phyloP scores from a whole-genome alignment of 2,888 invertebrate species.

The Drosophila cognata region DNA sequence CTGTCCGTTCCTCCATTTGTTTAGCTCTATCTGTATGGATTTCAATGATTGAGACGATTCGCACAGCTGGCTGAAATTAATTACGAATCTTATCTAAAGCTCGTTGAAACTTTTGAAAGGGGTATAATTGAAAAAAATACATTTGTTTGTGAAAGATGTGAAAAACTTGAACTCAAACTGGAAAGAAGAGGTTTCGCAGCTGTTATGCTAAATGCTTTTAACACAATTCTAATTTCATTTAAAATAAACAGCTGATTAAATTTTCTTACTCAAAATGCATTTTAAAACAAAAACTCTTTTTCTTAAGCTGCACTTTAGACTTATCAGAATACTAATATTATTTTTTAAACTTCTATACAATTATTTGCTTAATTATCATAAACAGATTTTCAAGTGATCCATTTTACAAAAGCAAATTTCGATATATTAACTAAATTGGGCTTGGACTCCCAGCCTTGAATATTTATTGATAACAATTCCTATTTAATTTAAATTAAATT shows the following conservation, averaged over 20 bases:
- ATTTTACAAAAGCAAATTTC: too few relatives aligned
- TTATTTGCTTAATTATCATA: too few relatives aligned
- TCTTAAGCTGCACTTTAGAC: background rate
- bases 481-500: background rate
- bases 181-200: background rate
- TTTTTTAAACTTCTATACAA: too few relatives aligned
- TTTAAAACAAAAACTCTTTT: background rate
- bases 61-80: conserved; percentile 29
- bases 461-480: background rate
- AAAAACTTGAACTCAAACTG: background rate
- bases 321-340: too few relatives aligned
- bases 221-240: background rate
- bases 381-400: too few relatives aligned
- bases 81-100: conserved; percentile 16
- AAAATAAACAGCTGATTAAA: background rate
- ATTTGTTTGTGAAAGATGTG: conserved; percentile 4
- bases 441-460: too few relatives aligned
- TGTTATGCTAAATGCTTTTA: background rate
- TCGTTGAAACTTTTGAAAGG: conserved; percentile 10
- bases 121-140: conserved; percentile 28
- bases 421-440: too few relatives aligned
- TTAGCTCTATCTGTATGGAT: conserved; percentile 2
- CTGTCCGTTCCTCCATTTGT: background rate
- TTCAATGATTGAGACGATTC: conserved; percentile 32
- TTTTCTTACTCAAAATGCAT: background rate